Base-by-base conservation (phyloP, 2,797 vertebrate species). In the Rhinogobio ventralis region DNA sequence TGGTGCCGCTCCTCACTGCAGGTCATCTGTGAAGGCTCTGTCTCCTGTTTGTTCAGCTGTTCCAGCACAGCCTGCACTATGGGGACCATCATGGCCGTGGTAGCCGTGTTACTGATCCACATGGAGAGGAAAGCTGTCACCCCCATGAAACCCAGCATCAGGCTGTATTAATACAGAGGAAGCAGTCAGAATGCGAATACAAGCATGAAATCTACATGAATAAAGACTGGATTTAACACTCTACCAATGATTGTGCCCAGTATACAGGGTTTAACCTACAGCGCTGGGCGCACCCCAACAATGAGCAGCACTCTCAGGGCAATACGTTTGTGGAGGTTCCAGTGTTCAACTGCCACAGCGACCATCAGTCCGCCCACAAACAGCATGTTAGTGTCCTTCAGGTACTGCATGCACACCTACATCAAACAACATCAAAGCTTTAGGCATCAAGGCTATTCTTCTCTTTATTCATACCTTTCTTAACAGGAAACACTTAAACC, bases 101-200 rank as follows among this genome's bases (percentile, higher is more conserved):
- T 97, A 39, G 98, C 97, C 0, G 98, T 99, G 94, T 99, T 99
- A 91, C 98, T 99, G 95, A 99, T 98, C 98, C 98, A 99, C 98
- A 99, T 99, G 89, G 98, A 99, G 84, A 99, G 92, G 91, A 99
- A 99, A 57, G 98, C 96, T 0, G 98, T 99, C 88, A 97, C 96
- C 0, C 93, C 51, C 98, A 99, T 99, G 90, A 99, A 99, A 60
- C 98, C 98, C 91, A 99, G 87, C 98, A 99, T 99, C 88, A 99
- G 91, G 68, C 98, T 99, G 92, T 30, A 9, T 45, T 36, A 81
- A 73, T 53, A 81, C 71, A 85, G 39, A 82, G 23, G 25, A 79
- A 53, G 39, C 39, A 57, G 64, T 57, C 42, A 78, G 73, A 71
- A 51, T 25, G 60, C 15, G 30, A 73, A 28, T 28, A 76, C 20